Conservation (phyloP, 2,888 invertebrate species). For the Thymelicus lineola region DNA sequence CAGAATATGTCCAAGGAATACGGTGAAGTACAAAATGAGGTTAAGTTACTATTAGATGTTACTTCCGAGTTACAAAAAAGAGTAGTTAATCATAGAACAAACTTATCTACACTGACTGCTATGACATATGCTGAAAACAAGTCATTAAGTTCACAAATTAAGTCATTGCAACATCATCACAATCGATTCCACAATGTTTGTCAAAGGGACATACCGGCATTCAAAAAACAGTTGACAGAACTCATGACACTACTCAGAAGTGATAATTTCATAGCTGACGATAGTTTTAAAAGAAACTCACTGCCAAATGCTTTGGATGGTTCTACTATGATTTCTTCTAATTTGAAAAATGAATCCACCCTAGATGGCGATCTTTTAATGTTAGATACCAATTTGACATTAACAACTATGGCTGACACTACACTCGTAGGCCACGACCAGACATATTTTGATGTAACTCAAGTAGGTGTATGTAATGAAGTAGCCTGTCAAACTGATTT, state of each 20-base stretch:
- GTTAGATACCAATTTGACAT: slow-evolving; percentile 75
- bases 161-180: slow-evolving; percentile 71
- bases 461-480: slow-evolving; percentile 59
- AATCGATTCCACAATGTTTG: slow-evolving; percentile 70
- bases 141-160: slow-evolving; percentile 70
- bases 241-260: slow-evolving; percentile 64
- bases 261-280: slow-evolving; percentile 53
- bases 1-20: slow-evolving; percentile 60
- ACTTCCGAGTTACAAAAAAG: slow-evolving; percentile 70
- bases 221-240: slow-evolving; percentile 67
- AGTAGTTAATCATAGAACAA: slow-evolving; percentile 70
- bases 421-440: slow-evolving; percentile 68
- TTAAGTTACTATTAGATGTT: slow-evolving; percentile 62
- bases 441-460: slow-evolving; percentile 69
- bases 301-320: slow-evolving; percentile 67
- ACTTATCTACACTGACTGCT: slow-evolving; percentile 73
- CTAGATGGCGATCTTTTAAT: slow-evolving; percentile 75
- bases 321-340: slow-evolving; percentile 52
- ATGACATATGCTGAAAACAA: slow-evolving; percentile 77
- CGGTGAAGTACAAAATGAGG: slow-evolving; percentile 61
- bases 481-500: slow-evolving; percentile 59
- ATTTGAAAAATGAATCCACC: slow-evolving; percentile 71
- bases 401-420: slow-evolving; percentile 65
- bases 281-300: slow-evolving; percentile 65
- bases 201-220: slow-evolving; percentile 71